Conservation (phyloP, 2,113 vertebrate genomes). For the Chunga burmeisteri region DNA sequence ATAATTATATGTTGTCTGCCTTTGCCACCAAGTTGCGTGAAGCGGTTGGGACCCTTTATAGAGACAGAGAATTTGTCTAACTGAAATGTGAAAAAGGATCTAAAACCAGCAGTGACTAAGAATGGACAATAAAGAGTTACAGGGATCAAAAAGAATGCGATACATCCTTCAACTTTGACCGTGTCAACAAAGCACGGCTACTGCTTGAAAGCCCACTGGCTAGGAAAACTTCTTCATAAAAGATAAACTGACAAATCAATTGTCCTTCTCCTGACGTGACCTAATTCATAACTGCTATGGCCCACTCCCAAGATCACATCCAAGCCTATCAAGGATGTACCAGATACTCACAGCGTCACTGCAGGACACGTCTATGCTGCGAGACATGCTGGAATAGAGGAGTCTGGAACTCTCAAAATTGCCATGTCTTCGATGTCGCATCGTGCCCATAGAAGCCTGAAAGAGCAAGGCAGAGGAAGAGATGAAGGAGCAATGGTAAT, state of each 20-base stretch:
- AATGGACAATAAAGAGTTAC: neutral
- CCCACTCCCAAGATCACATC: neutral
- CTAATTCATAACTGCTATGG: accelerated
- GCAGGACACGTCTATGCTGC: conserved; percentile 62
- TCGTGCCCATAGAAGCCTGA: conserved; percentile 43
- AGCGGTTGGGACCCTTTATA: neutral
- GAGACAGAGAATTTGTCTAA: neutral
- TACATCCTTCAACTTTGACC: neutral
- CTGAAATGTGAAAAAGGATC: neutral
- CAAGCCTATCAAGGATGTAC: neutral
- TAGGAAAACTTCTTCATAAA: neutral
- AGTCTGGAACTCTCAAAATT: conserved; percentile 62
- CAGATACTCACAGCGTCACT: conserved; percentile 54
- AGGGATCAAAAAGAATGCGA: neutral
- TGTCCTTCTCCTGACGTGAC: neutral
- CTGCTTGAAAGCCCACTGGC: neutral
- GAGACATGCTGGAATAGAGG: conserved; percentile 68
- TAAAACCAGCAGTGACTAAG: neutral
- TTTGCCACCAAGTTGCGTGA: neutral
- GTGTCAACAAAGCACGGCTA: neutral
- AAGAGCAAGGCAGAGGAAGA: accelerated
- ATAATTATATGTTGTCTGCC: neutral
- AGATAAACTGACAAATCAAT: neutral
- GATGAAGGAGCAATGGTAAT: neutral
- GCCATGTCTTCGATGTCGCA: conserved; percentile 56